Conservation (phyloP, 2,797 vertebrate genomes). For the Synanceia verrucosa region DNA sequence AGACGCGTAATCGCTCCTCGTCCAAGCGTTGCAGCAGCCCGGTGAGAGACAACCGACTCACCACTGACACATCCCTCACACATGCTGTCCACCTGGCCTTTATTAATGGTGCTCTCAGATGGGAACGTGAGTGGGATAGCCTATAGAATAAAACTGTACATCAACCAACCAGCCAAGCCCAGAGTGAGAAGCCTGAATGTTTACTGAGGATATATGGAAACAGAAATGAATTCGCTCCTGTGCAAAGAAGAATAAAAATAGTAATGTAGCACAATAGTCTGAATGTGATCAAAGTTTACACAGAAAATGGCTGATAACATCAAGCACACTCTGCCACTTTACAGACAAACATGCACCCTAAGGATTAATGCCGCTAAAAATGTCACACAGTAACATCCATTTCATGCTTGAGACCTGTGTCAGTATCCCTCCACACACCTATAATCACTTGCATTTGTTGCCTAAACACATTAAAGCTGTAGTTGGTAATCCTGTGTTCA, state of each 20-base stretch:
- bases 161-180: slow-evolving; percentile 5
- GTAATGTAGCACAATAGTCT: no score
- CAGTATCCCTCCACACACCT: neutral
- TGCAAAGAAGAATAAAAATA: neutral
- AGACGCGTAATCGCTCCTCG: slow-evolving; percentile 13
- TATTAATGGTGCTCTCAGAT: neutral
- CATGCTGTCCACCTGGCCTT: slow-evolving; percentile 32
- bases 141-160: neutral
- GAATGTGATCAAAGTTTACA: neutral
- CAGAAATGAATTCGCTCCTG: neutral
- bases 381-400: no score
- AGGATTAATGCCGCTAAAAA: no score
- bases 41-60: slow-evolving; percentile 12
- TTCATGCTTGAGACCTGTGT: neutral
- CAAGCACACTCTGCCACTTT: no score
- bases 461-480: no score
- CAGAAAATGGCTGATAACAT: neutral
- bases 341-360: no score
- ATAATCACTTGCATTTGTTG: neutral
- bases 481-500: no score
- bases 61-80: slow-evolving; percentile 41
- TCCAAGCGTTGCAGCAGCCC: slow-evolving; percentile 20
- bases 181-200: neutral
- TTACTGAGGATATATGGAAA: neutral
- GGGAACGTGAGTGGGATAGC: neutral